These are phyloP conservation scores for Drosophila quadrilineata DNA, from an alignment of 1,140 invertebrate genomes.

Conservation along the genomic window DNA sequence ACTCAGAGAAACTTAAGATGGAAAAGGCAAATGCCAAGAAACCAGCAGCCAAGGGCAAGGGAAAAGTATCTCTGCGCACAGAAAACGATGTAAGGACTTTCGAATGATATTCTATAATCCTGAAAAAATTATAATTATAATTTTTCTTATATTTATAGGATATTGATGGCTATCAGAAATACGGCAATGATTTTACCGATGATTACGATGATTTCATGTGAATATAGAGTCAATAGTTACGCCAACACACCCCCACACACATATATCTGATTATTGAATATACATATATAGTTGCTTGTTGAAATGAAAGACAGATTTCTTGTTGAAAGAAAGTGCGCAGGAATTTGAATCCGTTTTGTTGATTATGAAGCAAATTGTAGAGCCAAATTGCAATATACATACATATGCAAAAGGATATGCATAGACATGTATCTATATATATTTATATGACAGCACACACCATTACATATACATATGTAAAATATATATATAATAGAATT, in stretches of 20 bases:
- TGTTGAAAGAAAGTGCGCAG: slow-evolving; percentile 66
- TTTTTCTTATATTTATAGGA: slow-evolving; percentile 68
- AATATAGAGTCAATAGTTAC: slow-evolving; percentile 50
- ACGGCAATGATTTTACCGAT: slow-evolving; percentile 83
- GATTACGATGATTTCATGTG: slow-evolving; percentile 88
- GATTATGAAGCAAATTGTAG: slow-evolving; percentile 48
- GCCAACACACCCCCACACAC: slow-evolving; percentile 6
- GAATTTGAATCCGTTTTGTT: slow-evolving; percentile 72
- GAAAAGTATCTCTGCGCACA: slow-evolving; percentile 89
- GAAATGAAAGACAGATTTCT: slow-evolving; percentile 50
- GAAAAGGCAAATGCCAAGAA: slow-evolving; percentile 90
- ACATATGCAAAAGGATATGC: slow-evolving; percentile 37
- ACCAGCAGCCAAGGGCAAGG: slow-evolving; percentile 87
- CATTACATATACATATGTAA: slow-evolving; percentile 32
- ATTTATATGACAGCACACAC: slow-evolving; percentile 40
- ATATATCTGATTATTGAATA: slow-evolving; percentile 66
- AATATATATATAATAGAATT: slow-evolving; percentile 42
- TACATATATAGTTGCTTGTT: slow-evolving; percentile 69
- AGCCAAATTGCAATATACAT: slow-evolving; percentile 56
- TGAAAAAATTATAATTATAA: not conserved
- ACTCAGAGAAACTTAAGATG: slow-evolving; percentile 91
- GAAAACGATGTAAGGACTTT: slow-evolving; percentile 86
- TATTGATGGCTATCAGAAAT: slow-evolving; percentile 81
- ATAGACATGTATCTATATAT: slow-evolving; percentile 39
- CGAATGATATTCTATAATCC: not conserved